These are phyloP conservation scores for Eumerus sabulonum DNA, from an alignment of 2,888 invertebrate species.

Conservation along the genomic window DNA sequence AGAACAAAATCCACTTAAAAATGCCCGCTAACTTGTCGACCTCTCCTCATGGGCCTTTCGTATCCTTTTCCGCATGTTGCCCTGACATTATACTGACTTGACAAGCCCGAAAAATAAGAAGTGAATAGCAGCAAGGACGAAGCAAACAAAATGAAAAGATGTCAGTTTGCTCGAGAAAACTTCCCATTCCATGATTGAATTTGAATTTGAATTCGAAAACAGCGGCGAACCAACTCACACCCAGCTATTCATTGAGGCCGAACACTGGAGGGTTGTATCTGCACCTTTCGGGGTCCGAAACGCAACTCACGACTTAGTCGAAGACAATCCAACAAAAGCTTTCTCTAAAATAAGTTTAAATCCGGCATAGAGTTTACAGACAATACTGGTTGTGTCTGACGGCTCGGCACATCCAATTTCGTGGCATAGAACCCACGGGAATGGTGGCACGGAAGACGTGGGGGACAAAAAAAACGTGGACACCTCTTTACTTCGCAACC, in stretches of 20 bases:
- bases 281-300: background rate
- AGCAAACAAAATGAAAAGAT: conserved; percentile 62
- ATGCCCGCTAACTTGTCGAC: conserved; percentile 31
- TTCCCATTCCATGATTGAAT: conserved; percentile 57
- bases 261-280: background rate
- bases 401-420: too few relatives aligned
- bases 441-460: too few relatives aligned
- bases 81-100: conserved; percentile 52
- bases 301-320: too few relatives aligned
- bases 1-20: conserved; percentile 67
- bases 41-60: background rate
- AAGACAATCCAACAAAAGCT: too few relatives aligned
- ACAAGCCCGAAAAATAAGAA: conserved; percentile 13
- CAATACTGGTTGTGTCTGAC: too few relatives aligned
- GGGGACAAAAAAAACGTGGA: conserved; percentile 45
- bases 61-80: conserved; percentile 15
- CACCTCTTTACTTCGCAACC: conserved; percentile 45
- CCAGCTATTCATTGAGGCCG: conserved; percentile 7
- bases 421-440: too few relatives aligned
- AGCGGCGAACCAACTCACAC: conserved; percentile 43
- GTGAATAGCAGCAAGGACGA: background rate
- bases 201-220: conserved; percentile 61
- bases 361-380: too few relatives aligned
- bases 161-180: conserved; percentile 42
- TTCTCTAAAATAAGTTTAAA: too few relatives aligned